Conservation (phyloP, 1,140 invertebrate genomes). For the Manduca sexta region DNA sequence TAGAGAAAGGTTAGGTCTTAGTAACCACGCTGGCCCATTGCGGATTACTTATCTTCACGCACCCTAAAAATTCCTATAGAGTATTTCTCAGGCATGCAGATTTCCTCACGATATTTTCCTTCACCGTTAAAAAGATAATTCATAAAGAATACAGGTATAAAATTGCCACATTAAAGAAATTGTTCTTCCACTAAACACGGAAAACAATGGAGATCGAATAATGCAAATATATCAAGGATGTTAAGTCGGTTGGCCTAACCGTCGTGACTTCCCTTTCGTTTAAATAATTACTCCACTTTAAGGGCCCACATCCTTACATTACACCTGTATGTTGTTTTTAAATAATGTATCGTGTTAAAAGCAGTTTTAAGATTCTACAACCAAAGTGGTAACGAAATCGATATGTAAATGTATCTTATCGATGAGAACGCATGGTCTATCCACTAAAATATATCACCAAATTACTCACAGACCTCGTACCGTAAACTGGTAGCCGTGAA, state of each 20-base stretch:
- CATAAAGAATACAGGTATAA: too few relatives aligned
- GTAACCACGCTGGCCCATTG: too few relatives aligned
- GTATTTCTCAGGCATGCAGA: too few relatives aligned
- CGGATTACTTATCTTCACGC: too few relatives aligned
- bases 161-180: too few relatives aligned
- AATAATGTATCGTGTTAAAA: neutral
- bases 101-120: too few relatives aligned
- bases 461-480: neutral
- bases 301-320: slow-evolving; percentile 1
- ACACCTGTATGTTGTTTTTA: neutral
- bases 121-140: too few relatives aligned
- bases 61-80: too few relatives aligned
- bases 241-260: neutral
- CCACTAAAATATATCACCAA: neutral
- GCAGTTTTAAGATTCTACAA: neutral
- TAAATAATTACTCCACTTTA: neutral
- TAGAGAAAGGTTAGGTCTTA: too few relatives aligned
- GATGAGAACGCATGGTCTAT: neutral
- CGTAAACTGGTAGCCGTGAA: too few relatives aligned
- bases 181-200: too few relatives aligned
- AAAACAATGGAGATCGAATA: too few relatives aligned
- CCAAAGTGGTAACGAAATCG: neutral
- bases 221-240: neutral
- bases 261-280: slow-evolving; percentile 1
- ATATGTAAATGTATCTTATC: neutral